A percentile compares a stretch with the other conserved stretches of the same genome.
Evolutionary conservation across 2,113 vertebrate species (phyloP).

Genomic region (Lonchura striata): DNA sequence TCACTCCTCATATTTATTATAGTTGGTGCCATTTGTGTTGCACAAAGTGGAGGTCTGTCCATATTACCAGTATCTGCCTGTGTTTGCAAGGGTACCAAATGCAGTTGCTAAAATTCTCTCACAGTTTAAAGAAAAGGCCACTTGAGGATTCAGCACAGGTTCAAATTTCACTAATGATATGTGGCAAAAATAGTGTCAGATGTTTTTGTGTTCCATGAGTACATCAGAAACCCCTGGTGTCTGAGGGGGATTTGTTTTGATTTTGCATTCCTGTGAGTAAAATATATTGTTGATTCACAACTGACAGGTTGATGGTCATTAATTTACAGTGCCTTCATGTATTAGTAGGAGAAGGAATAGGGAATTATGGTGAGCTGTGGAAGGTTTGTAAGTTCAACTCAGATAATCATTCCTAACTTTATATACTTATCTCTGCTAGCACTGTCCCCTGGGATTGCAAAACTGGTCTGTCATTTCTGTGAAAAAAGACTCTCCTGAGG

Average conservation of each 20-base stretch:
- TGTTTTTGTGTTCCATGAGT: conserved; percentile 18
- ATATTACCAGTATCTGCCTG: conserved; percentile 40
- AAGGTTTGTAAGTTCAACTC: conserved; percentile 54
- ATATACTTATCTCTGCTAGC: conserved; percentile 51
- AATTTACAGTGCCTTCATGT: conserved; percentile 22
- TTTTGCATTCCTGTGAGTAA: conserved; percentile 17
- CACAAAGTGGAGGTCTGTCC: conserved; percentile 66
- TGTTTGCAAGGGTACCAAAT: conserved; percentile 55
- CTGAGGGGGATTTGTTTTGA: conserved; percentile 28
- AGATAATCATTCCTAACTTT: conserved; percentile 59
- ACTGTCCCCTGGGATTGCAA: background rate
- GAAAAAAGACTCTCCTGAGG: conserved; percentile 37
- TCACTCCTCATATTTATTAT: conserved; percentile 74
- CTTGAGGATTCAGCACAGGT: conserved; percentile 35
- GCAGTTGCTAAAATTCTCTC: conserved; percentile 53
- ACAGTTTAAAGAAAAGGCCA: background rate
- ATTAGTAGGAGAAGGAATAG: background rate
- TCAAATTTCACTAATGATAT: conserved; percentile 41
- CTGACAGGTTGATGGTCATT: conserved; percentile 12
- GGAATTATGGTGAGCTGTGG: background rate
- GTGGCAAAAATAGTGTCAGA: conserved; percentile 47
- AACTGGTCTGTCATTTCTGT: conserved; percentile 28
- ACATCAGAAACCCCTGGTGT: background rate
- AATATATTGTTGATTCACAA: conserved; percentile 9
- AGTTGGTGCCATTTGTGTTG: conserved; percentile 56